Evolutionary conservation across 2,113 vertebrate species (phyloP), one percentile per base, ranked within the genome.

Genomic region (Psammodynastes pulverulentus): DNA sequence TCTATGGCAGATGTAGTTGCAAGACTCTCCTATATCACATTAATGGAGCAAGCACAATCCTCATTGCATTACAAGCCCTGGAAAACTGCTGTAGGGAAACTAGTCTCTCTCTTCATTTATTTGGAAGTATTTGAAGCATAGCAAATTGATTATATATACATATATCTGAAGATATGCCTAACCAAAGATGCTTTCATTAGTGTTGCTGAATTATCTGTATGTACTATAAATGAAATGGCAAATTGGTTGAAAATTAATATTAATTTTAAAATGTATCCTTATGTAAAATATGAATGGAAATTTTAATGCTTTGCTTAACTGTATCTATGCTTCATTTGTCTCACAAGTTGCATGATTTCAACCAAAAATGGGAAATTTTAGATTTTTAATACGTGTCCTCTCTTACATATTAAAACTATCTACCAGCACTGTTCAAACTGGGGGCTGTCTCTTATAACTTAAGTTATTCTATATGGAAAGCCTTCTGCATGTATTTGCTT

Each of bases 131-230:
- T 43, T 58, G 51, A 46, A 7, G 45, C 51, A 34, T 13, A 0
- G 12, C 15, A 85, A 43, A 53, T 9, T 45, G 53, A 88, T 53
- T 62, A 34, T 0, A 0, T 23, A 0, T 23, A 62, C 72, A 17
- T 54, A 45, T 45, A 84, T 93, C 46, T 21, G 72, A 86, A 39
- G 29, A n/a, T 94, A 56, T 45, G 12, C 34, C 43, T 15, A 56
- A 49, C 2, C 9, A 93, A 92, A 2, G 49, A 95, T 43, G 45
- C 29, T 45, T 90, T 90, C 39, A 90, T 87, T 90, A 67, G 39
- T 87, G 6, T 43, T 90, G 6, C 19, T 87, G 93, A 95, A 88
- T 85, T 88, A 24, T 51, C 86, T 90, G 49, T 49, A 54, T 88
- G 86, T 86, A 79, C 67, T 43, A 79, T 21, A 79, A 79, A 79